Evolutionary conservation across 35 echinoderm and acorn worm genomes (phyloP).

Genomic region (Ophioderma brevispina): DNA sequence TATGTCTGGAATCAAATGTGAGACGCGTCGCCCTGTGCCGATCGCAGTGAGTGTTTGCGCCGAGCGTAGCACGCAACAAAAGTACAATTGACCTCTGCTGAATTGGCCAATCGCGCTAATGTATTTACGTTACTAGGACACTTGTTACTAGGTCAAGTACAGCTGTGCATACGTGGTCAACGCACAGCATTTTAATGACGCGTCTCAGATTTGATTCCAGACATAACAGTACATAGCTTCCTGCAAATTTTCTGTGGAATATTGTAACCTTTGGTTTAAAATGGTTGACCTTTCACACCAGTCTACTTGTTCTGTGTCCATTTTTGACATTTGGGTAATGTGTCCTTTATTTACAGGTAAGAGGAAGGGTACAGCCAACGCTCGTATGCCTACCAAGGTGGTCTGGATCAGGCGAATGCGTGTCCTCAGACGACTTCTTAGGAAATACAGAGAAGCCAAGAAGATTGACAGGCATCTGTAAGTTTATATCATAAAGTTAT

Average conservation of each 20-base stretch:
- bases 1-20: too few relatives aligned
- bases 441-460: slow-evolving; percentile 98
- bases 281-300: not conserved
- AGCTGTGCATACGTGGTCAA: too few relatives aligned
- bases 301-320: not conserved
- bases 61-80: too few relatives aligned
- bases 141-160: too few relatives aligned
- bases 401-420: slow-evolving; percentile 99
- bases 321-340: not conserved
- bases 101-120: too few relatives aligned
- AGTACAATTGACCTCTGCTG: too few relatives aligned
- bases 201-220: too few relatives aligned
- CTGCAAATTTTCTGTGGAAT: not conserved
- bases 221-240: not conserved
- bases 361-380: slow-evolving; percentile 99
- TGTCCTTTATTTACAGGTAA: slow-evolving; percentile 63
- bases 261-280: not conserved
- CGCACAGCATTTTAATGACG: too few relatives aligned
- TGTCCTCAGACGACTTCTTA: slow-evolving; percentile 91
- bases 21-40: too few relatives aligned
- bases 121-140: too few relatives aligned
- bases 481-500: slow-evolving; percentile 15
- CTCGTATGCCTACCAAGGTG: slow-evolving; percentile 96
- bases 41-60: too few relatives aligned
- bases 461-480: slow-evolving; percentile 99